Percentiles rank a stretch among this genome's conserved stretches.
Conservation (phyloP, 2,797 vertebrate genomes). For the Cryptoblepharus egeriae region DNA sequence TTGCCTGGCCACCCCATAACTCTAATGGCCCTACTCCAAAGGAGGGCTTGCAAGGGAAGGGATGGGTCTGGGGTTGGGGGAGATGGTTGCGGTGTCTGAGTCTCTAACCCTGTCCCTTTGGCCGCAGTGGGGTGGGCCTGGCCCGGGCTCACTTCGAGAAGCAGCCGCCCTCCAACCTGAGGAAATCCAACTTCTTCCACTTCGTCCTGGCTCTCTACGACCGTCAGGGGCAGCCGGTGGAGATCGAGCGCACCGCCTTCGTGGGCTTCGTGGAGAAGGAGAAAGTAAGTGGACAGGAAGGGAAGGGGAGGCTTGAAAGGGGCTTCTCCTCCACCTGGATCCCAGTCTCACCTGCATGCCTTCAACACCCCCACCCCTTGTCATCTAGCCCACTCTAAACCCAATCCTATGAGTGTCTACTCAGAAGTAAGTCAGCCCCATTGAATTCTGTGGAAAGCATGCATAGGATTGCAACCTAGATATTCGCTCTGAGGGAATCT, state of each 20-base stretch:
- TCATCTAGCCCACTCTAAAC: too few species aligned
- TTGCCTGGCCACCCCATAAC: too few species aligned
- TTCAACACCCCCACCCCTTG: too few species aligned
- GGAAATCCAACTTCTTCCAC: constrained; percentile 99
- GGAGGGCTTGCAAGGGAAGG: not conserved
- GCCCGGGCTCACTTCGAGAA: constrained; percentile 99
- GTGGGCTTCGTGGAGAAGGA: constrained; percentile 98
- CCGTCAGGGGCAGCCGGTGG: constrained; percentile 97
- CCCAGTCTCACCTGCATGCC: not conserved
- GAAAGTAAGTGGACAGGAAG: constrained; percentile 84
- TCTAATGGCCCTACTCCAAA: too few species aligned
- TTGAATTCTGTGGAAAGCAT: too few species aligned
- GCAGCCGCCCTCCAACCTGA: constrained; percentile 97
- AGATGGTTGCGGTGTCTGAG: not conserved
- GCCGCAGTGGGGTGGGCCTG: constrained; percentile 94
- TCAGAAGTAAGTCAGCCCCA: too few species aligned
- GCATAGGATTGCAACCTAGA: too few species aligned
- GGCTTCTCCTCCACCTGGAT: not conserved
- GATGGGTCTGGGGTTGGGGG: not conserved
- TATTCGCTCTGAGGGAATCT: too few species aligned
- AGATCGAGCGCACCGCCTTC: constrained; percentile 97
- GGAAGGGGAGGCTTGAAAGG: not conserved
- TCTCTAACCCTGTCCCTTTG: constrained; percentile 77
- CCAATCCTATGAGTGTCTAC: too few species aligned
- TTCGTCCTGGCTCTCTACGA: constrained; percentile 98